Percentiles rank a stretch among this genome's conserved stretches.
Conservation (phyloP, 2,113 vertebrate genomes). For the Dolichallabes microphthalmus region DNA sequence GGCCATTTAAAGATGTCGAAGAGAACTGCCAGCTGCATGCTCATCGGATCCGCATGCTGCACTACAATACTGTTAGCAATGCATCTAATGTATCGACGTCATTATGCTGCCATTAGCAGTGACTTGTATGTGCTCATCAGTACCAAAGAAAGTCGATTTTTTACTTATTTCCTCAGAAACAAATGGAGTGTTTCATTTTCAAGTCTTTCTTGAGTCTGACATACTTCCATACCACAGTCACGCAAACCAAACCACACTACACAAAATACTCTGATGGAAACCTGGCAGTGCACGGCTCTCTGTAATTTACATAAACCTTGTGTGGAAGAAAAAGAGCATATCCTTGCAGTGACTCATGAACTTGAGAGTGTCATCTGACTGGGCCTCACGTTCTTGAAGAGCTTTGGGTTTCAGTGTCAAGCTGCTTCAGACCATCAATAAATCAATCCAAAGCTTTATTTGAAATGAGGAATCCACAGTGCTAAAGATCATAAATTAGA, state of each 20-base stretch:
- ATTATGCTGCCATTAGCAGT: not conserved
- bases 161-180: slow-evolving; percentile 42
- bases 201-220: slow-evolving; percentile 58
- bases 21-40: not conserved
- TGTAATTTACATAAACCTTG: slow-evolving; percentile 70
- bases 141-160: slow-evolving; percentile 8
- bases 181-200: slow-evolving; percentile 57
- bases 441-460: slow-evolving; percentile 32
- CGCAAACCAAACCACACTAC: slow-evolving; percentile 53
- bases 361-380: slow-evolving; percentile 41
- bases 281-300: slow-evolving; percentile 52
- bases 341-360: slow-evolving; percentile 63
- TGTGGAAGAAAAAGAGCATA: slow-evolving; percentile 63
- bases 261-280: slow-evolving; percentile 66
- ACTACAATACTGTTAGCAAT: not conserved
- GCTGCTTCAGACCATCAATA: slow-evolving; percentile 33
- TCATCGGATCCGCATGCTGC: not conserved
- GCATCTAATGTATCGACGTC: not conserved
- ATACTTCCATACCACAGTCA: slow-evolving; percentile 61
- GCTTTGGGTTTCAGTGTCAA: slow-evolving; percentile 37
- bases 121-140: slow-evolving; percentile 8
- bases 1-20: not conserved
- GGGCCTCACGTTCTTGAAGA: slow-evolving; percentile 21
- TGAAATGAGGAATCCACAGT: not conserved
- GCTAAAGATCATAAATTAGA: slow-evolving; percentile 11